A percentile compares a stretch with the other conserved stretches of the same genome.
Conservation (phyloP, 2,113 vertebrate species). For the Pleuronectes platessa region DNA sequence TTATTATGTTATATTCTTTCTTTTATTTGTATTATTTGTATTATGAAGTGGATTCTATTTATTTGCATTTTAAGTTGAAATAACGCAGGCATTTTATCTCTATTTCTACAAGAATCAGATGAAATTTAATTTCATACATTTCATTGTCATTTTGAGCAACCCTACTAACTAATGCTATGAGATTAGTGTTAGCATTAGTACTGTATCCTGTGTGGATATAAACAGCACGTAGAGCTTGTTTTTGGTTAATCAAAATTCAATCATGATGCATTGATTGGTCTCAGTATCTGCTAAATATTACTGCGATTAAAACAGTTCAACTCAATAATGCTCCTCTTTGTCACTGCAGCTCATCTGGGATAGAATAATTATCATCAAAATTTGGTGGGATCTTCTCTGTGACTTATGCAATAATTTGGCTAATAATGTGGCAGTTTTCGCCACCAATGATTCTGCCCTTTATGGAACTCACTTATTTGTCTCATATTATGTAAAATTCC, state of each 20-base stretch:
- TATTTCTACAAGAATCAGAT: too few relatives aligned
- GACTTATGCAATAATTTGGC: too few relatives aligned
- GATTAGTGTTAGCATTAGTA: neutral
- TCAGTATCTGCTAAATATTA: too few relatives aligned
- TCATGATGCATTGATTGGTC: neutral
- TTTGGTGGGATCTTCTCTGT: neutral
- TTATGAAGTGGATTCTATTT: too few relatives aligned
- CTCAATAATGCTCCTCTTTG: neutral
- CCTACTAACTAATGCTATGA: neutral
- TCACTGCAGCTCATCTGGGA: neutral
- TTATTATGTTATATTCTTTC: too few relatives aligned
- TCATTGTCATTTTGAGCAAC: neutral
- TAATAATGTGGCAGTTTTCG: neutral
- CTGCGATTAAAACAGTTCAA: neutral
- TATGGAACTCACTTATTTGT: neutral
- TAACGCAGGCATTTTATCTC: too few relatives aligned
- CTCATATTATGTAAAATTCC: neutral
- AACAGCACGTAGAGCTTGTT: neutral
- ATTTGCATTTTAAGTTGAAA: too few relatives aligned
- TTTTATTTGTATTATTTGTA: too few relatives aligned
- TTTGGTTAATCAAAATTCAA: neutral
- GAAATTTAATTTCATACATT: neutral
- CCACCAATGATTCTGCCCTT: neutral
- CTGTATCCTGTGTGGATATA: neutral
- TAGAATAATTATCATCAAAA: conserved; percentile 3